Evolutionary conservation across 30 jellyfish, hydroid and myxozoan genomes (phyloP).

Genomic region (Chrysaora quinquecirrha): DNA sequence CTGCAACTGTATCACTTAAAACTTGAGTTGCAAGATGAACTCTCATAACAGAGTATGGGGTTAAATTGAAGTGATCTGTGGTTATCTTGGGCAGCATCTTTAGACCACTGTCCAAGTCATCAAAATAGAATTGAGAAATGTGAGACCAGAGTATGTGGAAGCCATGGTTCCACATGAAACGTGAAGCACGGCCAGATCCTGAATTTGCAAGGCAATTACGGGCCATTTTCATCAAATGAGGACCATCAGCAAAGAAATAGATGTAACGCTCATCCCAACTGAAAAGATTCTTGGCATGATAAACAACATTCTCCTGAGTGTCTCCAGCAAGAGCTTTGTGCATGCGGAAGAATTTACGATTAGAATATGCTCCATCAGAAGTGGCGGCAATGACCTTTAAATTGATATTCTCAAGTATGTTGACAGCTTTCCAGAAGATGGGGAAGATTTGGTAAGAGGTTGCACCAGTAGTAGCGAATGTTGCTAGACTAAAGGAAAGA

Average conservation of each 20-base stretch:
- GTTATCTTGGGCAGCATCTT: slow-evolving; percentile 69
- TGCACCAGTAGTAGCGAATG: slow-evolving; percentile 71
- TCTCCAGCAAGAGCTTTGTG: slow-evolving; percentile 38
- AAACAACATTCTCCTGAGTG: slow-evolving; percentile 29
- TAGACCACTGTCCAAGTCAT: slow-evolving; percentile 71
- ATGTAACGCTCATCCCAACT: slow-evolving; percentile 40
- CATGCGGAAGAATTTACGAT: slow-evolving; percentile 44
- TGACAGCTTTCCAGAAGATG: slow-evolving; percentile 66
- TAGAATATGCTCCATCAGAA: slow-evolving; percentile 77
- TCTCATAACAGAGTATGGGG: slow-evolving; percentile 60
- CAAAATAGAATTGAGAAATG: slow-evolving; percentile 47
- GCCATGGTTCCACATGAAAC: slow-evolving; percentile 74
- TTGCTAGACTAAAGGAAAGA: slow-evolving; percentile 51
- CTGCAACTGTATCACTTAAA: slow-evolving; percentile 31
- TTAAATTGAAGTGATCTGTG: slow-evolving; percentile 50
- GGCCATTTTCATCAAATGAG: slow-evolving; percentile 68
- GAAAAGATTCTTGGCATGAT: slow-evolving; percentile 51
- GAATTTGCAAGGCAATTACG: slow-evolving; percentile 67
- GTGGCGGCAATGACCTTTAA: slow-evolving; percentile 74
- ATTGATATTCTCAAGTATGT: slow-evolving; percentile 39
- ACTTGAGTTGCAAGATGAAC: slow-evolving; percentile 69
- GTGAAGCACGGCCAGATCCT: slow-evolving; percentile 55
- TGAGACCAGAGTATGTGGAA: slow-evolving; percentile 57
- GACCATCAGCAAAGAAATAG: slow-evolving; percentile 62
- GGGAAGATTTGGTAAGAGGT: slow-evolving; percentile 68